Conservation (phyloP, 2,888 invertebrate species). For the Drosophila kuntzei region DNA sequence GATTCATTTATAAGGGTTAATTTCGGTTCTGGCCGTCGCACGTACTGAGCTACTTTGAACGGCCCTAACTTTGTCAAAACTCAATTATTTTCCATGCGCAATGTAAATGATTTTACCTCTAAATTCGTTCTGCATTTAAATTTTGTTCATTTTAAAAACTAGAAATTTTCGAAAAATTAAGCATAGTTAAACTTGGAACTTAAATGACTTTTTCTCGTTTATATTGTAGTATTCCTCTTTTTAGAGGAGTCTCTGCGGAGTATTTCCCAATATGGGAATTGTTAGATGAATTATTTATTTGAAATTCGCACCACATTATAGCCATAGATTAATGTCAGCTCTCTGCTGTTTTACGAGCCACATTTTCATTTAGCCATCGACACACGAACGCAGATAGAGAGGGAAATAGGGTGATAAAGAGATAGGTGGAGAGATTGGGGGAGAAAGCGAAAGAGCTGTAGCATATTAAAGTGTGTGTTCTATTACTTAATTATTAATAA, state of each 20-base stretch:
- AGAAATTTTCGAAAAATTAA: no score
- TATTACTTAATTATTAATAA: constrained; percentile 77
- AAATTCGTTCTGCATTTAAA: no score
- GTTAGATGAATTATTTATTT: constrained; percentile 10
- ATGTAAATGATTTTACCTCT: no score
- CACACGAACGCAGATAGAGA: not conserved
- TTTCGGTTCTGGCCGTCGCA: no score
- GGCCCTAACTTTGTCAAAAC: no score
- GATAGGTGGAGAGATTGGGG: not conserved
- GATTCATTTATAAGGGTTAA: no score
- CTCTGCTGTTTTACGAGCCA: constrained; percentile 24
- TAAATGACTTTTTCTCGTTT: not conserved
- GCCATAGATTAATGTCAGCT: constrained; percentile 23
- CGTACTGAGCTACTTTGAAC: no score
- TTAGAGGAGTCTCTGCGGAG: no score
- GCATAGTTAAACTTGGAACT: not conserved
- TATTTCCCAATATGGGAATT: not conserved
- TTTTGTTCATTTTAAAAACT: no score
- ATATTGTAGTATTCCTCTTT: not conserved
- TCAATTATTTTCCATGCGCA: no score
- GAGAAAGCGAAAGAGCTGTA: not conserved
- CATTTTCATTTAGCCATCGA: constrained; percentile 42
- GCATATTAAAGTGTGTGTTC: constrained; percentile 54
- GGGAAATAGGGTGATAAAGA: not conserved
- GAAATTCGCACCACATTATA: constrained; percentile 25